phyloP scores from a whole-genome alignment of 2,888 invertebrate species.

The Ashinkailepas kermadecensis region DNA sequence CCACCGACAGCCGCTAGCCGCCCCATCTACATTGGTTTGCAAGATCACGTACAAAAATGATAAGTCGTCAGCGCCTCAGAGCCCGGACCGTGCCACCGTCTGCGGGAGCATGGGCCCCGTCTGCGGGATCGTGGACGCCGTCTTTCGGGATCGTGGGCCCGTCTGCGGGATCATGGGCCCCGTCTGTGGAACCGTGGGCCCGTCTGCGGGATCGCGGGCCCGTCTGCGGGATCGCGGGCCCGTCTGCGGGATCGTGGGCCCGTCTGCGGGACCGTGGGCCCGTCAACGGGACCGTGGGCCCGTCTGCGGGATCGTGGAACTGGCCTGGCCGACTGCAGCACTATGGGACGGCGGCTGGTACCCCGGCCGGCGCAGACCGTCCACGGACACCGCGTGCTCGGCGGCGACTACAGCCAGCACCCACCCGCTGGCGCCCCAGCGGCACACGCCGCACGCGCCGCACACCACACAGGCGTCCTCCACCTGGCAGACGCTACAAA shows the following conservation, averaged over 20 bases:
- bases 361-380: not conserved
- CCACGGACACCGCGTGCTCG: not conserved
- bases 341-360: too few species aligned
- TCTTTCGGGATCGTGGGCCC: not conserved
- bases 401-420: not conserved
- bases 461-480: not conserved
- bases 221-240: too few species aligned
- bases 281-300: too few species aligned
- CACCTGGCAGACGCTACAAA: conserved; percentile 13
- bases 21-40: not conserved
- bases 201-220: too few species aligned
- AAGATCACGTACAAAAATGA: conserved; percentile 23
- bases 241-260: too few species aligned
- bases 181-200: too few species aligned
- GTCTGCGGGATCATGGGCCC: not conserved
- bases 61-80: not conserved
- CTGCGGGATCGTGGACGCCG: too few species aligned
- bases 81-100: not conserved
- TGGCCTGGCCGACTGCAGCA: too few species aligned
- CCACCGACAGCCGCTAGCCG: not conserved
- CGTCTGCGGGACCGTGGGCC: too few species aligned
- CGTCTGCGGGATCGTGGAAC: too few species aligned
- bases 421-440: not conserved
- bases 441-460: not conserved
- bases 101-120: not conserved